Evolutionary conservation across 2,888 invertebrate genomes (phyloP).

Genomic region (Eutolmus rufibarbis): DNA sequence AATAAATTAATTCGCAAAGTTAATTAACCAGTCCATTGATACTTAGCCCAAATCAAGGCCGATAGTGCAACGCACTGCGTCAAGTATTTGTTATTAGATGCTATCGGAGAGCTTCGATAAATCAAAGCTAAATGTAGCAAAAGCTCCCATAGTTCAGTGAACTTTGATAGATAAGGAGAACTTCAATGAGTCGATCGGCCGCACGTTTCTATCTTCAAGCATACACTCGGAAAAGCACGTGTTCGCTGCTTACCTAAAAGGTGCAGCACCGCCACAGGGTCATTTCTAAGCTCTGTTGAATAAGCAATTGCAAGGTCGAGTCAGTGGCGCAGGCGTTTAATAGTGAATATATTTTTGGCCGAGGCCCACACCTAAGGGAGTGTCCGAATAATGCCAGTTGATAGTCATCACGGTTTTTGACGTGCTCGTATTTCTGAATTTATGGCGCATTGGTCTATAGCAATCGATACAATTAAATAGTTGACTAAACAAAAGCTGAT

Average conservation of each 20-base stretch:
- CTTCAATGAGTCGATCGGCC: background rate
- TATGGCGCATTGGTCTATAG: background rate
- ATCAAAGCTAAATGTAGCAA: background rate
- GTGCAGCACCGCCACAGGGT: background rate
- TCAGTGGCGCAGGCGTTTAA: background rate
- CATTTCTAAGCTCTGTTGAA: background rate
- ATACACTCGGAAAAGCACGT: background rate
- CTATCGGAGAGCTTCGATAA: background rate
- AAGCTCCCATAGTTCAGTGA: background rate
- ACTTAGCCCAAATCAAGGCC: conserved; percentile 4
- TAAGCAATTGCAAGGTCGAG: background rate
- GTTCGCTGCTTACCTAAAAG: background rate
- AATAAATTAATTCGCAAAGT: background rate
- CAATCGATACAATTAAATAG: background rate
- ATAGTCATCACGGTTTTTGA: background rate
- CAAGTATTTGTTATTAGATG: background rate
- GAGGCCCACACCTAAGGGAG: background rate
- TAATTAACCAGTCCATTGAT: background rate
- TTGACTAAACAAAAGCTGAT: background rate
- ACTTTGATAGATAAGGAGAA: background rate
- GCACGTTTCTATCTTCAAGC: background rate
- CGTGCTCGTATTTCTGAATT: background rate
- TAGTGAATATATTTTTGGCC: background rate
- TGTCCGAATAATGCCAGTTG: background rate
- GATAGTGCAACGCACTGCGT: background rate